phyloP scores from a whole-genome alignment of 2,113 vertebrate genomes.

The Nipponia nippon region DNA sequence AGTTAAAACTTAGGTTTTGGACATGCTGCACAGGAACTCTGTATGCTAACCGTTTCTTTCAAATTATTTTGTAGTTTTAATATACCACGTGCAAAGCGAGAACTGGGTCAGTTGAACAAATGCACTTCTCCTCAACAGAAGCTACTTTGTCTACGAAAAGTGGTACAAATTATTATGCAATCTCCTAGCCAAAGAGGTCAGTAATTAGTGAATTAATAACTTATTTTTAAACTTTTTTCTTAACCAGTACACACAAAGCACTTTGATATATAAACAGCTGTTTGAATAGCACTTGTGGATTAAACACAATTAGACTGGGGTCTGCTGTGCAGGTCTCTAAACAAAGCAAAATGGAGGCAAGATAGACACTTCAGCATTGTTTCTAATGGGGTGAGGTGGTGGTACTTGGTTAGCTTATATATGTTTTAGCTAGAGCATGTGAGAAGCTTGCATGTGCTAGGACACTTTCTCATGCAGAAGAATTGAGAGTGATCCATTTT shows the following conservation, averaged over 20 bases:
- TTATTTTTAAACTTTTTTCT: neutral
- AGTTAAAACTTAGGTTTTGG: neutral
- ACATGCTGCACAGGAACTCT: neutral
- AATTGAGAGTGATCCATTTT: neutral
- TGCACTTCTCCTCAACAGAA: slow-evolving; percentile 94
- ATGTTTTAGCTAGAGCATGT: neutral
- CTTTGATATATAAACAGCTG: neutral
- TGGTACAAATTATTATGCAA: slow-evolving; percentile 86
- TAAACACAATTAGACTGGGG: neutral
- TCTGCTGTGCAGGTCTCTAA: neutral
- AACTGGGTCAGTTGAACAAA: slow-evolving; percentile 88
- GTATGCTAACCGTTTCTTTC: neutral
- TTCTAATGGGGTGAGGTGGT: neutral
- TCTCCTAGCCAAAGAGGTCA: slow-evolving; percentile 84
- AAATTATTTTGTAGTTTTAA: slow-evolving; percentile 81
- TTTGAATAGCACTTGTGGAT: neutral
- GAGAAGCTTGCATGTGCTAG: neutral
- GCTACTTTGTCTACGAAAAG: slow-evolving; percentile 86
- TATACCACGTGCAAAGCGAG: slow-evolving; percentile 89
- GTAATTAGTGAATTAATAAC: neutral
- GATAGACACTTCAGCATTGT: neutral
- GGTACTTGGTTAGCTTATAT: neutral
- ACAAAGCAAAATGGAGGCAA: neutral
- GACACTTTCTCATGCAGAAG: neutral
- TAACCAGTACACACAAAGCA: neutral